Evolutionary conservation across 1,140 invertebrate genomes (phyloP).

Genomic region (Musca domestica): DNA sequence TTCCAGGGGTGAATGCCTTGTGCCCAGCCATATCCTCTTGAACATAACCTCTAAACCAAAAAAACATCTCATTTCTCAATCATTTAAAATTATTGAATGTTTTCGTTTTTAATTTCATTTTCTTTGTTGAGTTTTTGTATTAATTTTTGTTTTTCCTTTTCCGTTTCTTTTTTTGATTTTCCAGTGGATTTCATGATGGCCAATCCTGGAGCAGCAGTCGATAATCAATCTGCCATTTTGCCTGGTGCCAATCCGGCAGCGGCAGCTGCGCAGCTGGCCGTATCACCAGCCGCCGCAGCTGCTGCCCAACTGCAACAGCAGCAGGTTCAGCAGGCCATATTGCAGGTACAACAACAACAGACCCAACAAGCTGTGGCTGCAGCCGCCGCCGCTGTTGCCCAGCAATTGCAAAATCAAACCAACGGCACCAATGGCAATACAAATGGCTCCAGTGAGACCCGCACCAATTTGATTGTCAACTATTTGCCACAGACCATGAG

Average conservation of each 20-base stretch:
- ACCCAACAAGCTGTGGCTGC: conserved; percentile 68
- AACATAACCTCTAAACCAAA: too few relatives aligned
- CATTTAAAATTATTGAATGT: background rate
- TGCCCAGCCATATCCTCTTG: too few relatives aligned
- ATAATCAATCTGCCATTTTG: conserved; percentile 40
- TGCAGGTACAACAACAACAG: conserved; percentile 52
- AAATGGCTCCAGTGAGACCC: conserved; percentile 49
- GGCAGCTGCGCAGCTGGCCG: conserved; percentile 69
- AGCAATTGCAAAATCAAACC: conserved; percentile 42
- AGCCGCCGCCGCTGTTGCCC: conserved; percentile 48
- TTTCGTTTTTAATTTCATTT: conserved; percentile 9
- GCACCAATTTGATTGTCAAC: conserved; percentile 85
- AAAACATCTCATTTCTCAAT: too few relatives aligned
- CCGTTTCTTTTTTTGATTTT: background rate
- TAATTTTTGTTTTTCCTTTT: conserved; percentile 18
- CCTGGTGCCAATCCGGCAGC: conserved; percentile 64
- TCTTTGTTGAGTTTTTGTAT: conserved; percentile 12
- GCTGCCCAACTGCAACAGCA: conserved; percentile 62
- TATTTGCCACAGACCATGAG: conserved; percentile 91
- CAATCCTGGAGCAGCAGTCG: conserved; percentile 61
- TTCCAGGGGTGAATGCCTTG: too few relatives aligned
- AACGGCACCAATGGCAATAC: conserved; percentile 39
- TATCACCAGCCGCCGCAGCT: conserved; percentile 58
- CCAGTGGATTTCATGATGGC: conserved; percentile 53
- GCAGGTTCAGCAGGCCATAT: conserved; percentile 51